Evolutionary conservation across 2,113 vertebrate species (phyloP).

Genomic region (Chiloscyllium plagiosum): DNA sequence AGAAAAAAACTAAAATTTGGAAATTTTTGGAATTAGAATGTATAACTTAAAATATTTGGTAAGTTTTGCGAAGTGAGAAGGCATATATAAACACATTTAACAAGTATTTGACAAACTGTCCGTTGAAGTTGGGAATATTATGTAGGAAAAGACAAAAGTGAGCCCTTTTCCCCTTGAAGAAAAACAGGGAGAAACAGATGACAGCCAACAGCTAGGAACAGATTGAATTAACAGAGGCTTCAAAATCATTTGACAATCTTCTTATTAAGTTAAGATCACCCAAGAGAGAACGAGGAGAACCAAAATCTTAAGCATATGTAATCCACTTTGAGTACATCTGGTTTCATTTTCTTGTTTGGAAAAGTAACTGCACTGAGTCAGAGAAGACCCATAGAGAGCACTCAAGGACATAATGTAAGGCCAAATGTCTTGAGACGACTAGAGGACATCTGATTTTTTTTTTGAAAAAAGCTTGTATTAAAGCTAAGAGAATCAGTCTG

Average conservation of each 20-base stretch:
- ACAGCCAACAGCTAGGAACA: neutral
- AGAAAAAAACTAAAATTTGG: neutral
- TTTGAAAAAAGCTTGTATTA: neutral
- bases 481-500: neutral
- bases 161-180: neutral
- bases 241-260: neutral
- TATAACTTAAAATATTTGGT: neutral
- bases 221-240: neutral
- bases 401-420: neutral
- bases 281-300: neutral
- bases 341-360: neutral
- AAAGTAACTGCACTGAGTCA: neutral
- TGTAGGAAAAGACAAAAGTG: neutral
- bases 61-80: neutral
- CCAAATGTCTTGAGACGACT: neutral
- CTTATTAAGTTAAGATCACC: neutral
- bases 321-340: neutral
- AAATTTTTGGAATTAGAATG: neutral
- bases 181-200: neutral
- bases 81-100: neutral
- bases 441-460: neutral
- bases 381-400: neutral
- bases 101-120: neutral
- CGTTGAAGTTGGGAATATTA: neutral
- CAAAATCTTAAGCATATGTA: neutral